These are phyloP conservation scores for Calameuta filiformis DNA, from an alignment of 2,888 invertebrate genomes.

Conservation along the genomic window DNA sequence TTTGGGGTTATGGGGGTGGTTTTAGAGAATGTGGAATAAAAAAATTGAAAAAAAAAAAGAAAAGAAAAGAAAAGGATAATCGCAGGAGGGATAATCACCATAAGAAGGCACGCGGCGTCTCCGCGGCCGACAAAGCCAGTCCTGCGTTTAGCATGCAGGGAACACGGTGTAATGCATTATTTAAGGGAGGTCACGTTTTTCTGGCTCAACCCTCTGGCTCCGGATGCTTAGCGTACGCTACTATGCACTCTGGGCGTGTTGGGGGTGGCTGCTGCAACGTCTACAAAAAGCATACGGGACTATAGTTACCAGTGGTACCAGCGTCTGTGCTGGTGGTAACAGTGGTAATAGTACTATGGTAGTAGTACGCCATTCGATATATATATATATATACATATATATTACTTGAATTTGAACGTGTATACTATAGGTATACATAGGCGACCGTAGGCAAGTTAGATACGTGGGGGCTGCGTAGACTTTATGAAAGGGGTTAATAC, in stretches of 20 bases:
- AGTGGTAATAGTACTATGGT: background rate
- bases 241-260: background rate
- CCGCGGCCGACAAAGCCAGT: background rate
- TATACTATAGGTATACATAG: background rate
- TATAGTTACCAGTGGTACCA: background rate
- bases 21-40: background rate
- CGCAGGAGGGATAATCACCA: background rate
- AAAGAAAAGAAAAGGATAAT: background rate
- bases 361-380: background rate
- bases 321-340: background rate
- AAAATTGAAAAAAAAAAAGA: background rate
- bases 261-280: background rate
- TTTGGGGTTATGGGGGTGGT: too few relatives aligned
- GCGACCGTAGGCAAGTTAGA: background rate
- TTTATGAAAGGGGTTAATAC: background rate
- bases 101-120: background rate
- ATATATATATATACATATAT: background rate
- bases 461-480: background rate
- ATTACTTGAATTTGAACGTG: background rate
- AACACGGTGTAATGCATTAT: conserved; percentile 36
- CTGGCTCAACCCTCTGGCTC: conserved; percentile 15
- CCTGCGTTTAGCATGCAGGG: conserved; percentile 13
- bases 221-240: background rate
- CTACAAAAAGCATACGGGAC: background rate
- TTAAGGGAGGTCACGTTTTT: conserved; percentile 39